phyloP scores from a whole-genome alignment of 37 sponge, comb jelly and placozoan genomes.

The Haliclona indistincta region DNA sequence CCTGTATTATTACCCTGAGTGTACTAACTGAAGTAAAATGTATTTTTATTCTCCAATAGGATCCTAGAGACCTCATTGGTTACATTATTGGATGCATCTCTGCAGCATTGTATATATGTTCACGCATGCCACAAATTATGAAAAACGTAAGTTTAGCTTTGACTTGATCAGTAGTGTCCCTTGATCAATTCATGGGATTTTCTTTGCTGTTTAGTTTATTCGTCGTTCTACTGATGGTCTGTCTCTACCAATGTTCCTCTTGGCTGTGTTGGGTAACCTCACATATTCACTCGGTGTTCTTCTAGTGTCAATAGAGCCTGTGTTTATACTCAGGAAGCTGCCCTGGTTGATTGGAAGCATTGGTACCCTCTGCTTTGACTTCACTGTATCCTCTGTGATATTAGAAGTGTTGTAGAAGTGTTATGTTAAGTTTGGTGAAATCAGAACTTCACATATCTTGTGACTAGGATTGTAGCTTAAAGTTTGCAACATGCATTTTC shows the following conservation, averaged over 20 bases:
- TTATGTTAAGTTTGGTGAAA: too few relatives aligned
- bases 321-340: slow-evolving; percentile 51
- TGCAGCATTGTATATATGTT: slow-evolving; percentile 39
- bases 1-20: too few relatives aligned
- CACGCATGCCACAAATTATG: slow-evolving; percentile 56
- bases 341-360: slow-evolving; percentile 76
- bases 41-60: background rate
- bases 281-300: slow-evolving; percentile 60
- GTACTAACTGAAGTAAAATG: too few relatives aligned
- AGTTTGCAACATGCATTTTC: too few relatives aligned
- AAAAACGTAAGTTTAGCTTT: slow-evolving; percentile 54
- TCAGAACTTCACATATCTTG: too few relatives aligned
- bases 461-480: too few relatives aligned
- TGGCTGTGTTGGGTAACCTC: slow-evolving; percentile 64
- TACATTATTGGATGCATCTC: slow-evolving; percentile 66
- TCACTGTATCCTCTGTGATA: slow-evolving; percentile 42
- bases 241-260: slow-evolving; percentile 50
- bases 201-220: slow-evolving; percentile 27
- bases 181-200: background rate
- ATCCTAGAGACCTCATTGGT: slow-evolving; percentile 20
- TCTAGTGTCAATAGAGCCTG: slow-evolving; percentile 39
- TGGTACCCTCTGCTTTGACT: slow-evolving; percentile 55
- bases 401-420: too few relatives aligned
- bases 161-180: background rate
- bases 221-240: slow-evolving; percentile 66